Evolutionary conservation across 2,797 vertebrate genomes (phyloP), one percentile per base, ranked within the genome.

Genomic region (Lagodon rhomboides): DNA sequence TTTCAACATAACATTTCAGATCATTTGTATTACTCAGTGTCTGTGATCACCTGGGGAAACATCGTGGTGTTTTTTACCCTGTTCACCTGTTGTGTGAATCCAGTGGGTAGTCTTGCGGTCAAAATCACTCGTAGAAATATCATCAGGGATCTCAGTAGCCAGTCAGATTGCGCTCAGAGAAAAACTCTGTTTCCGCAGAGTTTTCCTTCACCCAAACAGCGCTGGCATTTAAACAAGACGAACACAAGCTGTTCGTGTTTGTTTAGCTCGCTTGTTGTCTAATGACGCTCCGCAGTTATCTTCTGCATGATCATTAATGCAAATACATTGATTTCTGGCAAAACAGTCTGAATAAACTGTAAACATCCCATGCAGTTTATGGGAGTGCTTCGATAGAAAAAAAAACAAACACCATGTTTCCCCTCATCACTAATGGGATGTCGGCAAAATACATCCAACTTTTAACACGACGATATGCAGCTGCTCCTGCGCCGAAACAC

Each of bases 321-420:
- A 85, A 77, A 77, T 84, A 59, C 65, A 79, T 54, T 34, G 83
- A 85, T 79, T 87, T 75, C 27, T 79, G 38, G 70, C 20, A 60
- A 76, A 84, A 74, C n/a, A 76, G 3, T 75, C 22, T 8, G 20
- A 80, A 73, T 55, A 69, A 60, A 68, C 58, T 41, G 67, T 23
- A 62, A 73, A 71, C 25, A 78, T 54, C 23, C 5, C 2, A 3
- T 13, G 34, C 27, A 41, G 27, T 64, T 73, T 50, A 46, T 60
- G 54, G 64, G 53, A 23, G 23, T 13, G 12, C 8, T 56, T 3
- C 20, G 30, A 56, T 44, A 22, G 2, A 27, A 34, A 9, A 7
- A 34, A 7, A 34, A 34, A 34, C 7, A 76, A 62, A 56, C 25
- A 65, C 5, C 1, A 12, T 30, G 44, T 73, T 69, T 64, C 27